Base-by-base conservation (phyloP, 2,888 invertebrate species). In the Rapana venosa region DNA sequence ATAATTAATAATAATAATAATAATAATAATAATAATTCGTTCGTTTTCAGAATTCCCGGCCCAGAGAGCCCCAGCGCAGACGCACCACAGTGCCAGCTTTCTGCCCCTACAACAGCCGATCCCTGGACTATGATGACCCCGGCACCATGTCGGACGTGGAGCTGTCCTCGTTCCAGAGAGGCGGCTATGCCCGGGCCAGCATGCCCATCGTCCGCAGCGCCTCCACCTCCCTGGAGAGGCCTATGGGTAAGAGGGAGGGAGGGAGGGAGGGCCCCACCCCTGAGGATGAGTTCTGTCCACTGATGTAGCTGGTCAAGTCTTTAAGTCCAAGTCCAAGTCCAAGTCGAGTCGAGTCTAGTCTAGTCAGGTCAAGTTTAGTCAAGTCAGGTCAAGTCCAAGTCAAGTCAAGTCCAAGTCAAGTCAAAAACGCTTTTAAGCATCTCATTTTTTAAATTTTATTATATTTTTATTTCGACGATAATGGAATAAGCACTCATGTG, bases 61-160 rank as follows among this genome's bases (percentile, higher is more conserved):
- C 90, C 13, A 93, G 95, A 36, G 94, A 95, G 83, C 93, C 92
- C 1, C 91, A 91, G 84, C 91, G 94, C 13, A 91, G 94, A 20
- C 91, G 94, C n/a, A 93, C 94, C 13, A 94, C 94, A 22, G 93
- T 94, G 15, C 93, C 94, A 74, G 93, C 92, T 22, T 94, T 93
- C 84, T 93, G 94, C 90, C 93, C 93, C 17, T 92, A 93, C 87
- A 79, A 47, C n/a, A 35, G 47, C 22, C 91, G 93, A 35, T 93
- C 93, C 15, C 87, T 93, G 90, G 94, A 94, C 87, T 94, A 94
- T 91, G 94, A 95, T 81, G 93, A 94, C 83, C 90, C 92, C 1
- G 99, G 99, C 88, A 98, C 99, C 95, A 99, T 99, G 99, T 99
- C 98, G 8, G 99, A 99, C 96, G 98, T 98, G 93, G 99, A 99